A percentile compares a stretch with the other conserved stretches of the same genome.
These are phyloP conservation scores for Donacobius atricapilla DNA, from an alignment of 2,113 vertebrate genomes.

Conservation along the genomic window DNA sequence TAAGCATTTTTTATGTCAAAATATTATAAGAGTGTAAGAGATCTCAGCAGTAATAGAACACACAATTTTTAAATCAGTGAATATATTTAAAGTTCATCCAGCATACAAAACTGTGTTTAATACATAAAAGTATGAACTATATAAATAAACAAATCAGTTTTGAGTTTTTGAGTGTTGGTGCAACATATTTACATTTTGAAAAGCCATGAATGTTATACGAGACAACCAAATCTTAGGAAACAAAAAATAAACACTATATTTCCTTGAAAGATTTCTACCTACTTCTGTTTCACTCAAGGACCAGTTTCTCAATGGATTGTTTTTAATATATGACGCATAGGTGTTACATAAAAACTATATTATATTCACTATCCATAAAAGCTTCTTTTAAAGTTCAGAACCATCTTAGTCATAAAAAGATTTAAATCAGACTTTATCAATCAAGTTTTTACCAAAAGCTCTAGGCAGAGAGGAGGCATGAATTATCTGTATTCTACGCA, in stretches of 20 bases:
- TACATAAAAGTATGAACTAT: neutral
- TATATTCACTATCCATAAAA: neutral
- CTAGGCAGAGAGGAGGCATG: neutral
- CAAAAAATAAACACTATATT: neutral
- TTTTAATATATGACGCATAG: neutral
- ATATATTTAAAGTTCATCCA: neutral
- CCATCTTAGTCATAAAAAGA: neutral
- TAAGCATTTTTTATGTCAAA: neutral
- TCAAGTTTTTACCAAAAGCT: neutral
- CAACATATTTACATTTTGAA: neutral
- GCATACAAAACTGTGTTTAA: neutral
- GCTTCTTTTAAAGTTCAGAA: neutral
- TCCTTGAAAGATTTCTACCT: neutral
- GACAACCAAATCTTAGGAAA: neutral
- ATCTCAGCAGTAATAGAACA: neutral
- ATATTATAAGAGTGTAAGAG: neutral
- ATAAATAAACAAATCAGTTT: neutral
- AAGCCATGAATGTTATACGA: neutral
- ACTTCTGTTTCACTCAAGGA: neutral
- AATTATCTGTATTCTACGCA: neutral
- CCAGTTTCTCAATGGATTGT: neutral
- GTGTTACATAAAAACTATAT: neutral
- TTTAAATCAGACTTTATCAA: neutral
- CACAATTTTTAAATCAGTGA: neutral
- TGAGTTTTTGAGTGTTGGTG: neutral